These are phyloP conservation scores for Bothrops alternatus DNA, from an alignment of 2,797 vertebrate species.

Conservation along the genomic window DNA sequence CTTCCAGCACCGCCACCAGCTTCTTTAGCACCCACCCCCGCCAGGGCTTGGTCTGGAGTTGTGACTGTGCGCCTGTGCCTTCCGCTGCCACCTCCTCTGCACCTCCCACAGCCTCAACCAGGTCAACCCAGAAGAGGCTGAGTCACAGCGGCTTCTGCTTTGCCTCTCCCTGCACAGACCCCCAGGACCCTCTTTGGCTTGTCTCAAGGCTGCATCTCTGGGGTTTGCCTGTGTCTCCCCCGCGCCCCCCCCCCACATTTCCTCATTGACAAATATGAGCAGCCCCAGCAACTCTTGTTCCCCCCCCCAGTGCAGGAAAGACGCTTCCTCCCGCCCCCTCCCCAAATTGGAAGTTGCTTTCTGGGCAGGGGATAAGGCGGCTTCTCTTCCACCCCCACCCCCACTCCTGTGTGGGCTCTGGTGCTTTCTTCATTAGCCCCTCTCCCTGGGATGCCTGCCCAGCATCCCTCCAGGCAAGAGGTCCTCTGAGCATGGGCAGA, in stretches of 20 bases:
- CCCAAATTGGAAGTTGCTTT: not conserved
- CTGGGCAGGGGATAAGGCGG: too few relatives aligned
- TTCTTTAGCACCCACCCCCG: not conserved
- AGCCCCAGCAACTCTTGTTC: not conserved
- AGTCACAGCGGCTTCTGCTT: not conserved
- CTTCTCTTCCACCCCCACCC: too few relatives aligned
- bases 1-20: not conserved
- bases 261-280: not conserved
- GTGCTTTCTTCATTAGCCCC: not conserved
- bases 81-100: not conserved
- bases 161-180: not conserved
- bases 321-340: not conserved
- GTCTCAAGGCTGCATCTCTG: too few relatives aligned
- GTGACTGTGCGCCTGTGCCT: not conserved
- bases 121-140: not conserved
- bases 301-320: not conserved
- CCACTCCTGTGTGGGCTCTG: not conserved
- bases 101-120: not conserved
- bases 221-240: not conserved
- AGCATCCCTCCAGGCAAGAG: not conserved
- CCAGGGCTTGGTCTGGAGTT: not conserved
- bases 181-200: not conserved
- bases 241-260: not conserved
- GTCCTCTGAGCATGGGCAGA: not conserved
- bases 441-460: not conserved